phyloP scores from a whole-genome alignment of 2,888 invertebrate genomes.

The Calameuta pallipes region DNA sequence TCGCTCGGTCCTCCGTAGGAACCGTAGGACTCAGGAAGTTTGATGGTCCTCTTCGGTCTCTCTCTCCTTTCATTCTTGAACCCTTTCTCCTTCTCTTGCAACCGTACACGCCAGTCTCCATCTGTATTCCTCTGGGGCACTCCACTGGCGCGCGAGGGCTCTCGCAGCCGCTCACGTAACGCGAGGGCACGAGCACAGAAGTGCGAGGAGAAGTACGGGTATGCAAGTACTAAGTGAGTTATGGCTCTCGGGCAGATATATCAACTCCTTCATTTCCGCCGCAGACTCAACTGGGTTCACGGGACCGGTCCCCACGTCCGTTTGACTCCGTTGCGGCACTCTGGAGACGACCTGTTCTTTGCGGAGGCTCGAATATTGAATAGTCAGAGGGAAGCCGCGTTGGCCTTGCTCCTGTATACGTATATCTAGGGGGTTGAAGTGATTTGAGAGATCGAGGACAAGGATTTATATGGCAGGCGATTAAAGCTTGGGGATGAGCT shows the following conservation, averaged over 20 bases:
- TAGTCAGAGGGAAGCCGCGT: not conserved
- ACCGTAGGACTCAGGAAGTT: not conserved
- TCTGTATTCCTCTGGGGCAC: slow-evolving; percentile 29
- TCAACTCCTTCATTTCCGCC: slow-evolving; percentile 64
- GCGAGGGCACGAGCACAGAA: slow-evolving; percentile 18
- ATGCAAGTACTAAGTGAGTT: slow-evolving; percentile 62
- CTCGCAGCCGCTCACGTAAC: slow-evolving; percentile 25
- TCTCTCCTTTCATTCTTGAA: slow-evolving; percentile 17
- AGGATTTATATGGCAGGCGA: not conserved
- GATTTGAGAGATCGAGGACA: not conserved
- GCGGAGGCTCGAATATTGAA: not conserved
- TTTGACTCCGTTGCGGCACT: not conserved
- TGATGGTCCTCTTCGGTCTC: slow-evolving; percentile 22
- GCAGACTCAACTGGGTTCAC: slow-evolving; percentile 49
- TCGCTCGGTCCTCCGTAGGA: slow-evolving; percentile 26
- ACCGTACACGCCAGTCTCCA: not conserved
- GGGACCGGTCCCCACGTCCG: slow-evolving; percentile 23
- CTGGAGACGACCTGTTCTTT: not conserved
- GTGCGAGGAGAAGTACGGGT: slow-evolving; percentile 29
- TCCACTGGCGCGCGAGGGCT: slow-evolving; percentile 7
- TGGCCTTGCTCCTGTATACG: not conserved
- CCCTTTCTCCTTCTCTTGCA: not conserved
- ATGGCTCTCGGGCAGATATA: slow-evolving; percentile 61
- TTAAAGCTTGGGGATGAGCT: not conserved
- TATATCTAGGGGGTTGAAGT: not conserved